These are phyloP conservation scores for Fratercula arctica DNA, from an alignment of 2,797 vertebrate genomes.

Conservation along the genomic window DNA sequence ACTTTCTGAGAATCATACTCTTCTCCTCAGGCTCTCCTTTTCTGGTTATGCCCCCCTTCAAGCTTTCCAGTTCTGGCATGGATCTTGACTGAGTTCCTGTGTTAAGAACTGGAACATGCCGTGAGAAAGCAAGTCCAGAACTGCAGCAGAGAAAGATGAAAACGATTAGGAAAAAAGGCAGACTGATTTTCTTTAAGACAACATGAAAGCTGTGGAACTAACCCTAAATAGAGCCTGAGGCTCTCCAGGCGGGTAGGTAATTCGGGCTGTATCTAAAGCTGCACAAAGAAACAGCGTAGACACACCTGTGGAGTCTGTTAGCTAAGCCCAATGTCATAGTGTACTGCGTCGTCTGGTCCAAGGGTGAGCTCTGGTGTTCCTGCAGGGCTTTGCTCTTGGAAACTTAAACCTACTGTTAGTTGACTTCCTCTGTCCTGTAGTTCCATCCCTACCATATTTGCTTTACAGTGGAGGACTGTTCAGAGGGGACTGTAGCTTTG, in stretches of 20 bases:
- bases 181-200: neutral
- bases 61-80: neutral
- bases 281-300: neutral
- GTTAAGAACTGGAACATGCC: neutral
- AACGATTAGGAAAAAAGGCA: accelerated
- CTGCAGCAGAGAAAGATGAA: neutral
- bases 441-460: neutral
- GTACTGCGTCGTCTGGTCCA: accelerated
- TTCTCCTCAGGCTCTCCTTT: neutral
- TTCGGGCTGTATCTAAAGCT: neutral
- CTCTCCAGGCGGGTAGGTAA: neutral
- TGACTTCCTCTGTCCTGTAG: neutral
- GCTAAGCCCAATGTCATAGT: accelerated
- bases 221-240: neutral
- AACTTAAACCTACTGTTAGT: neutral
- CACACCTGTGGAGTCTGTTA: neutral
- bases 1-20: neutral
- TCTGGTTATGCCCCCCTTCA: neutral
- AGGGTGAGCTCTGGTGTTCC: neutral
- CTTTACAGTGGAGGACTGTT: neutral
- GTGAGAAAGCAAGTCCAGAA: neutral
- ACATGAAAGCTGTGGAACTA: neutral
- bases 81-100: neutral
- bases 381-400: neutral
- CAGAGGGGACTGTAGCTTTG: neutral